Evolutionary conservation across 2,797 vertebrate genomes (phyloP).

Genomic region (Cebuella pygmaea): DNA sequence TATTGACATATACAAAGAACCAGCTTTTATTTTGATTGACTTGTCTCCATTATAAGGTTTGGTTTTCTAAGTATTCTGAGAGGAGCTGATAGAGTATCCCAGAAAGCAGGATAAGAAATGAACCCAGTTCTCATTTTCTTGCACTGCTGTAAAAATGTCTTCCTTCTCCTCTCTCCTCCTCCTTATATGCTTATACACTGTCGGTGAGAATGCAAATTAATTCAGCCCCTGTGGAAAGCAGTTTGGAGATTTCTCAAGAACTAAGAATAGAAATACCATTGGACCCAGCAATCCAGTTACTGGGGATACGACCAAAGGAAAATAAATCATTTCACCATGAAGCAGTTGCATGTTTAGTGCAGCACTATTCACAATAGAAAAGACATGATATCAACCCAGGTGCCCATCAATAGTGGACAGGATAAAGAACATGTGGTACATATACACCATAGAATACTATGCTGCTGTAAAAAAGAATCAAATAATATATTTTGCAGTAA

Average conservation of each 20-base stretch:
- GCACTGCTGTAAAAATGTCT: background rate
- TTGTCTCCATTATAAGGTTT: constrained; percentile 12
- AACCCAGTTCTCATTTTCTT: background rate
- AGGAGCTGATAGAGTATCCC: background rate
- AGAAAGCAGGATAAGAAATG: background rate
- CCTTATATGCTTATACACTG: background rate
- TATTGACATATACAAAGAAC: constrained; percentile 15
- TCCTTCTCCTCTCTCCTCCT: too few relatives aligned
- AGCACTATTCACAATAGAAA: background rate
- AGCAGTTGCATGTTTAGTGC: background rate
- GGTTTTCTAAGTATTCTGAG: constrained; percentile 25
- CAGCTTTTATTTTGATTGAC: background rate
- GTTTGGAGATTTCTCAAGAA: background rate
- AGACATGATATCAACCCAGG: background rate
- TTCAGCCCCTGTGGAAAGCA: background rate
- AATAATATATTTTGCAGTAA: background rate
- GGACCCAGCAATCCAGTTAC: background rate
- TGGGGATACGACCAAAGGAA: background rate
- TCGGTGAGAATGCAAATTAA: background rate
- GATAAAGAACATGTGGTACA: background rate
- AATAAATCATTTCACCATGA: background rate
- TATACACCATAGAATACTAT: background rate
- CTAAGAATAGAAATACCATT: background rate
- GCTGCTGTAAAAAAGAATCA: background rate
- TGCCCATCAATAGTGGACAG: background rate